Evolutionary conservation across 1,140 invertebrate genomes (phyloP).

Genomic region (Drosophila insularis): DNA sequence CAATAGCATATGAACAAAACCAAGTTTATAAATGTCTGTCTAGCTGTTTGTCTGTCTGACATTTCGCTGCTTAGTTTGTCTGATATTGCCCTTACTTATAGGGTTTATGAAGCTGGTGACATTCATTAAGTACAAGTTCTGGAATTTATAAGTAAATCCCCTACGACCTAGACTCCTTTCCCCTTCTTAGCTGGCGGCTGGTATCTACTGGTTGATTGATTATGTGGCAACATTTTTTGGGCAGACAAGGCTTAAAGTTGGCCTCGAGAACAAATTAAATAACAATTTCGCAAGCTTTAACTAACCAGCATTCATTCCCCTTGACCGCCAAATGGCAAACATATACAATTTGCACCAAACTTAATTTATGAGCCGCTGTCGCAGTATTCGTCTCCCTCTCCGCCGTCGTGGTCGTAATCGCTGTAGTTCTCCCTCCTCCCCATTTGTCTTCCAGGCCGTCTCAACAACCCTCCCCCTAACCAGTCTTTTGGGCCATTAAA

Average conservation of each 20-base stretch:
- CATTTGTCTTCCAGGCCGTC: conserved; percentile 38
- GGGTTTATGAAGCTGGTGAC: conserved; percentile 50
- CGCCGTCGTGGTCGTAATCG: neutral
- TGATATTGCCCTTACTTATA: conserved; percentile 19
- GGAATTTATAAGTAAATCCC: conserved; percentile 4
- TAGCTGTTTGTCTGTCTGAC: neutral
- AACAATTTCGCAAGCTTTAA: conserved; percentile 59
- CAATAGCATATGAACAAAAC: conserved; percentile 56
- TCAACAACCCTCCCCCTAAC: neutral
- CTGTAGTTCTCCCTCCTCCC: conserved; percentile 23
- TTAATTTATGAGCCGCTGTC: conserved; percentile 55
- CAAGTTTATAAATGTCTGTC: conserved; percentile 59
- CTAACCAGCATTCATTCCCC: conserved; percentile 8
- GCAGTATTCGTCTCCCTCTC: neutral
- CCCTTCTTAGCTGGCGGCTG: conserved; percentile 35
- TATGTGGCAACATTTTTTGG: conserved; percentile 50
- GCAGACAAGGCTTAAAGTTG: conserved; percentile 61
- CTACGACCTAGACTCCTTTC: neutral
- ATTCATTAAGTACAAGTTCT: conserved; percentile 62
- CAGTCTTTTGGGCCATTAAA: conserved; percentile 47
- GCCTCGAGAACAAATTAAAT: conserved; percentile 50
- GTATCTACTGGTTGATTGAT: conserved; percentile 53
- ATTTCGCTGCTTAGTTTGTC: conserved; percentile 20
- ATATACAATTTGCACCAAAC: conserved; percentile 38
- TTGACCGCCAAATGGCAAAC: conserved; percentile 9